Percentiles rank a stretch among this genome's conserved stretches.
These are phyloP conservation scores for Glaucomys volans DNA, from an alignment of 2,113 vertebrate genomes.

Conservation along the genomic window DNA sequence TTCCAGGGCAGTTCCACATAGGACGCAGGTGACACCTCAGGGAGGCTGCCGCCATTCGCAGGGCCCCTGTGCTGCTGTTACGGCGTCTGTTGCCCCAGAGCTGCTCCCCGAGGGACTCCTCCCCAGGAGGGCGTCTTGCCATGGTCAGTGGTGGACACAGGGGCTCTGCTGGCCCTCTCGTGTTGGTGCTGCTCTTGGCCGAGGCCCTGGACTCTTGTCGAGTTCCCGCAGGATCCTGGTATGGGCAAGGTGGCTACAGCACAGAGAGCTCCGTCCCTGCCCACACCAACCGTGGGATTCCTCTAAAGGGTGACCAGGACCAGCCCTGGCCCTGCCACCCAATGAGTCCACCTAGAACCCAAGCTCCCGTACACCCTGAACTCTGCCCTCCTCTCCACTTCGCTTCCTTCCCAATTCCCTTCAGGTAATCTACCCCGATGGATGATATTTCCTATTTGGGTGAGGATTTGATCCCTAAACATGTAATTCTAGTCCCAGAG, in stretches of 20 bases:
- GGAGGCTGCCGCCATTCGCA: not conserved
- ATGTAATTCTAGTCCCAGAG: not conserved
- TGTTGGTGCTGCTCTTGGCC: not conserved
- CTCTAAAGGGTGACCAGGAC: not conserved
- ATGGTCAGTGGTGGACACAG: not conserved
- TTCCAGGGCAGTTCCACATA: not conserved
- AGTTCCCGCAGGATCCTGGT: not conserved
- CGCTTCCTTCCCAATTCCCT: not conserved
- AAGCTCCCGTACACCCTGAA: not conserved
- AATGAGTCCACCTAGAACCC: not conserved
- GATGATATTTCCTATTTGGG: not conserved
- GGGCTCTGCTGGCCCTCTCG: not conserved
- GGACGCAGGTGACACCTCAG: conserved; percentile 9
- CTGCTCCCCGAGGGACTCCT: not conserved
- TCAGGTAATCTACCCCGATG: not conserved
- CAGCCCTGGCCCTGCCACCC: not conserved
- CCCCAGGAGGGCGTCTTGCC: not conserved
- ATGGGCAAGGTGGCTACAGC: not conserved
- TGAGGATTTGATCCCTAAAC: not conserved
- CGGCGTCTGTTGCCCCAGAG: not conserved
- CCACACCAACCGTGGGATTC: not conserved
- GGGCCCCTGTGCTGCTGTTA: not conserved
- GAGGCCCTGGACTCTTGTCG: not conserved
- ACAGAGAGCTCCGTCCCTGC: not conserved
- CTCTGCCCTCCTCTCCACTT: not conserved